Conservation (phyloP, 2,797 vertebrate genomes). For the Gallinago stenura region DNA sequence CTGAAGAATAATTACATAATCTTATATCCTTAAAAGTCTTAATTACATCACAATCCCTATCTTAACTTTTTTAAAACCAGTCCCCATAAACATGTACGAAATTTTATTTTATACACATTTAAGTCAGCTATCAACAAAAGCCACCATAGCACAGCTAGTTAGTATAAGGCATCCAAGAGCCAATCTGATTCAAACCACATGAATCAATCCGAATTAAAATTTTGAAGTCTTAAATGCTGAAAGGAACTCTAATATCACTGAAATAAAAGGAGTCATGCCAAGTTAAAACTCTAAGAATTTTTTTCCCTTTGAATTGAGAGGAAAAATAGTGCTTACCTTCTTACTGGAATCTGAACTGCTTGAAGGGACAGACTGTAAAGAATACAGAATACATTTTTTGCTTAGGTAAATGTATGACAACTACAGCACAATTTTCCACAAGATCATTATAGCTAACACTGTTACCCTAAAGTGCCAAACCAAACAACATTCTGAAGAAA, state of each 20-base stretch:
- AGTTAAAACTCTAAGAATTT: neutral
- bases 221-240: neutral
- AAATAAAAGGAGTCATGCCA: neutral
- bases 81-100: neutral
- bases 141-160: neutral
- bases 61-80: neutral
- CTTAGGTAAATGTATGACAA: neutral
- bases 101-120: neutral
- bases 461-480: neutral
- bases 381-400: neutral
- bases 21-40: neutral
- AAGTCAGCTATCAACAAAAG: neutral
- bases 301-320: neutral
- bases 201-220: neutral
- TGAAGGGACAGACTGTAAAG: conserved; percentile 60
- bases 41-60: neutral
- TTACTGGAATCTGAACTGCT: conserved; percentile 18
- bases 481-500: neutral
- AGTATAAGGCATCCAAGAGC: neutral
- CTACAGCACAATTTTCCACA: neutral
- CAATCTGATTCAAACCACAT: neutral
- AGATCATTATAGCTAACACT: neutral
- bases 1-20: neutral
- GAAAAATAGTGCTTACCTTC: conserved; percentile 37
- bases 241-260: neutral